Evolutionary conservation across 2,113 vertebrate genomes (phyloP), one percentile per base, ranked within the genome.

Genomic region (Psephotus haematonotus): DNA sequence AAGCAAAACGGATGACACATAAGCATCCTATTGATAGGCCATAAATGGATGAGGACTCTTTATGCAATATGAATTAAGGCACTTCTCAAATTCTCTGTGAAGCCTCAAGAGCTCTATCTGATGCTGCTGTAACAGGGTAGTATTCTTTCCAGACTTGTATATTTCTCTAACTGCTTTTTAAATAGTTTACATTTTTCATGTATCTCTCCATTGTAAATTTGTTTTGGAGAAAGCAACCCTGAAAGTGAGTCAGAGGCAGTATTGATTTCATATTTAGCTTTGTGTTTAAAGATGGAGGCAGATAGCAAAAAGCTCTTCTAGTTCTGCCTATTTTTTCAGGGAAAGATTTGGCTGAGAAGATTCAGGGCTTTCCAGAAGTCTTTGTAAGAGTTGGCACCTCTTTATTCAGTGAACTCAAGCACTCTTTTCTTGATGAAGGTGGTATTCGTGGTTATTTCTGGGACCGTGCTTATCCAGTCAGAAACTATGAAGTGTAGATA

Each of bases 1-100:
- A 69, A 82, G 31, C 37, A 71, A 79, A 65, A 62, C 0, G 3
- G 19, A 25, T 64, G 7, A 53, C 63, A 39, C 0, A 0, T 31
- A 67, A 74, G 13, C 60, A 15, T 86, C 77, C 44, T 82, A 27
- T 62, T 75, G 35, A 68, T 69, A 91, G 64, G 69, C 29, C 64
- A 47, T 60, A 78, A 76, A 82, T 39, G 33, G 29, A 57, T 57
- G 47, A 82, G 53, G 31, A 37, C n/a, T 49, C 27, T 72, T 22
- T 49, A 13, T 53, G 35, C 44, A 49, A 4, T 53, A 29, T 77
- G 59, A 35, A 85, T 64, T 80, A 62, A 63, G 0, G 1, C 20
- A 17, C 50, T 55, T 76, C 50, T 75, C 72, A 84, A 55, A 44
- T 60, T 82, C 35, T 87, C 20, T 9, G 1, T 37, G 57, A 82